Evolutionary conservation across 2,888 invertebrate species (phyloP), one percentile per base, ranked within the genome.

Genomic region (Drosophila subsilvestris): DNA sequence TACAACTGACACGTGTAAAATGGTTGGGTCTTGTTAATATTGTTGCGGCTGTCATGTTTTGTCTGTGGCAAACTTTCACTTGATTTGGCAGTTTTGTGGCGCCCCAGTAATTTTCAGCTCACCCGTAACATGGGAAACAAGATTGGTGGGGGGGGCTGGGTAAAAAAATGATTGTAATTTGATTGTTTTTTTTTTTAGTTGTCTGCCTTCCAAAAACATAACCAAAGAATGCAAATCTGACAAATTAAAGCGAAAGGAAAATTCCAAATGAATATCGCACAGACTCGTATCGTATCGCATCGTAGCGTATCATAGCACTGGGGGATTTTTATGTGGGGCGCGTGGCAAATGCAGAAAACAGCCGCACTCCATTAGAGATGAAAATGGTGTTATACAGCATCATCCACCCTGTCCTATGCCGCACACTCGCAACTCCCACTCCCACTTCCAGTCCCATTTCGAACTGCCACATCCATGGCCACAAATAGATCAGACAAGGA

Each of bases 41-140:
- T 70, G 61, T 55, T 65, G 76, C 53, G 54, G 71, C 48, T 76
- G 79, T 47, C 66, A 66, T 66, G 66, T 66, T 67, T 50, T 66
- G 66, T 66, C 60, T 49, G 75, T 76, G 86, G 72, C 66, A 66
- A 74, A 84, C 83, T 83, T 83, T 83, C 86, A 86, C 83, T 83
- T 84, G 84, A 63, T 59, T 71, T 70, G 75, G 73, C 69, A 78
- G 76, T 80, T 71, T 75, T 78, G 67, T 78, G 86, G 81, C 76
- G 78, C 69, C 71, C 78, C 63, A 79, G 80, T 73, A 69, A 78
- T 76, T 74, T 63, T 42, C 48, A 49, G 48, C 32, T 25, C 48
- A 37, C 44, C 43, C 56, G 47, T 20, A 69, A 50, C 60, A 69
- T 69, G 69, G 70, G 71, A 71, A 69, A 55, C 54, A 49, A 54